These are phyloP conservation scores for Proales similis DNA, from an alignment of 1,140 invertebrate species.

Conservation along the genomic window DNA sequence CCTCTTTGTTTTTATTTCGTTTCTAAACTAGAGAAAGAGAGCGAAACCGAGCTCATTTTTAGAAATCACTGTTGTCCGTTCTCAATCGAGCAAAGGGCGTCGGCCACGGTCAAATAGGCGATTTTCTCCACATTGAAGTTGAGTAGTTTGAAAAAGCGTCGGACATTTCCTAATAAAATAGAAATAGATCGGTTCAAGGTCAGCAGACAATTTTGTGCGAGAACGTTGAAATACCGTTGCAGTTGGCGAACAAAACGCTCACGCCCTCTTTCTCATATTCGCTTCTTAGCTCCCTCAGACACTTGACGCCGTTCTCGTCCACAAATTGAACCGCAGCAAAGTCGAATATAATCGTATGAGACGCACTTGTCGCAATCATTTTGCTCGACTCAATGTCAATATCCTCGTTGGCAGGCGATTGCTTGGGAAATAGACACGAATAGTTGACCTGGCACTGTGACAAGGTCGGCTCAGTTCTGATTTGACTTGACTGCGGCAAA, in stretches of 20 bases:
- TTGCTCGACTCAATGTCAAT: no score
- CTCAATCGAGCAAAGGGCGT: conserved; percentile 29
- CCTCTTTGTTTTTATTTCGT: no score
- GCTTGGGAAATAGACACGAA: no score
- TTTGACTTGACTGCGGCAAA: no score
- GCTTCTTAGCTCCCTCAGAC: conserved; percentile 7
- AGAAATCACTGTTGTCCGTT: no score
- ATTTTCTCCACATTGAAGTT: not conserved
- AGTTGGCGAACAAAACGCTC: conserved; percentile 7
- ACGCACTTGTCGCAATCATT: no score
- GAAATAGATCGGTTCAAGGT: not conserved
- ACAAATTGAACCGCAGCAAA: conserved; percentile 29
- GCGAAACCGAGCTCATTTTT: no score
- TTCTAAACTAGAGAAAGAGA: no score
- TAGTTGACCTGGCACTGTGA: no score
- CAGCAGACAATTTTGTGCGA: not conserved
- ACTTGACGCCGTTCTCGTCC: conserved; percentile 23
- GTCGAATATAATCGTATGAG: conserved; percentile 5
- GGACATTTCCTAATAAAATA: not conserved
- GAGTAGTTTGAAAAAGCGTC: conserved; percentile 8
- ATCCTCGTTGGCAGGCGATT: no score
- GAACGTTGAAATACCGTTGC: conserved; percentile 8
- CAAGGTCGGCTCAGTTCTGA: no score
- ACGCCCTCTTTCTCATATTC: conserved; percentile 28
- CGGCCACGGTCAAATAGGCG: conserved; percentile 3